phyloP scores from a whole-genome alignment of 2,888 invertebrate genomes.

The Salticus scenicus region DNA sequence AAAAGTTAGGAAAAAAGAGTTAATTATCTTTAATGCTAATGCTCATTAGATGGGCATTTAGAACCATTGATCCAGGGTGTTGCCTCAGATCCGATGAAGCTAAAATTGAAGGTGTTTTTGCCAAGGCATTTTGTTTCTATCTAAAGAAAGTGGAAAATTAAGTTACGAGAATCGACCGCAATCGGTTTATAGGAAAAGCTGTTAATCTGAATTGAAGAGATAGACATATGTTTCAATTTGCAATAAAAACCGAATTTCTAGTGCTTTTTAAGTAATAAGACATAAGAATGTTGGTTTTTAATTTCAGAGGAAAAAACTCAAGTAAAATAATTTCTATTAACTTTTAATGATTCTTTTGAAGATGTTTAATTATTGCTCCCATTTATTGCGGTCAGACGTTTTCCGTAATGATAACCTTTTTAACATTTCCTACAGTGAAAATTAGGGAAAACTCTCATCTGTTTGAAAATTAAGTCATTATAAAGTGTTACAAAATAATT shows the following conservation, averaged over 20 bases:
- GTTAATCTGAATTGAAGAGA: constrained; percentile 32
- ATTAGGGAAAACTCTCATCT: no score
- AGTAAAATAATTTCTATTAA: no score
- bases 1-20: constrained; percentile 30
- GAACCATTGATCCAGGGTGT: constrained; percentile 58
- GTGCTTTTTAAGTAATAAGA: constrained; percentile 21
- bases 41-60: constrained; percentile 65
- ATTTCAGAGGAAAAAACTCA: constrained; percentile 25
- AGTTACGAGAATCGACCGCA: constrained; percentile 57
- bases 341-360: no score
- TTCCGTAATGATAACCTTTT: no score
- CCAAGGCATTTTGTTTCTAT: constrained; percentile 42
- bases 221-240: constrained; percentile 49
- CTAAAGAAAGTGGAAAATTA: constrained; percentile 52
- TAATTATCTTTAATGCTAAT: constrained; percentile 63
- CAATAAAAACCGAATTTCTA: constrained; percentile 33
- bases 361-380: no score
- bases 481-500: no score
- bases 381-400: no score
- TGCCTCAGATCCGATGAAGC: constrained; percentile 30
- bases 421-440: no score
- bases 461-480: no score
- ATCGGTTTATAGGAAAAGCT: constrained; percentile 64
- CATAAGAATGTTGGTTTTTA: constrained; percentile 37
- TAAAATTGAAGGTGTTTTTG: constrained; percentile 48